These are phyloP conservation scores for Podocnemis expansa DNA, from an alignment of 2,113 vertebrate genomes.

Conservation along the genomic window DNA sequence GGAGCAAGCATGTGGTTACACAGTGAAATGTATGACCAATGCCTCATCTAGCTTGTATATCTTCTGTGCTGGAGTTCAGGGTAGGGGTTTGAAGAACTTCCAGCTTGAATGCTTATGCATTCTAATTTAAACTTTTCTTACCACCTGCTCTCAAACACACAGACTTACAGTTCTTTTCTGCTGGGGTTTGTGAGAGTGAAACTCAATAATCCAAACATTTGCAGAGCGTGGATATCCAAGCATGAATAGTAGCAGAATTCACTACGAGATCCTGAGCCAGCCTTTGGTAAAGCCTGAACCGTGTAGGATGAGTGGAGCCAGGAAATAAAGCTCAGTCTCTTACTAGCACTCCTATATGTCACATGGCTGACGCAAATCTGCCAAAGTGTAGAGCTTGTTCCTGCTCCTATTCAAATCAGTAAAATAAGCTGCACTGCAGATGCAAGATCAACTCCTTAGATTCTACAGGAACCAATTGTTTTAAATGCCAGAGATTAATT, in stretches of 20 bases:
- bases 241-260: not conserved
- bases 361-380: not conserved
- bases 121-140: not conserved
- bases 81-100: not conserved
- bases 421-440: accelerated
- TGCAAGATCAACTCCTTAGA: not conserved
- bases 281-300: not conserved
- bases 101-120: not conserved
- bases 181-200: not conserved
- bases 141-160: not conserved
- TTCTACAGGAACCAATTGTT: not conserved
- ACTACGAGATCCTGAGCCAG: not conserved
- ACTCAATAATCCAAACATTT: not conserved
- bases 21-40: not conserved
- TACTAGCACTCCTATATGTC: not conserved
- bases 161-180: not conserved
- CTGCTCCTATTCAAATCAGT: not conserved
- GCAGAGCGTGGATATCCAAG: not conserved
- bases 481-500: not conserved
- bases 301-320: not conserved
- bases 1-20: too few species aligned
- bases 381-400: not conserved
- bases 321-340: not conserved
- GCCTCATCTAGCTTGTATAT: not conserved
- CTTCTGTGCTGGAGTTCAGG: not conserved